Conservation (phyloP, 2,888 invertebrate genomes). For the Poecilus cupreus region DNA sequence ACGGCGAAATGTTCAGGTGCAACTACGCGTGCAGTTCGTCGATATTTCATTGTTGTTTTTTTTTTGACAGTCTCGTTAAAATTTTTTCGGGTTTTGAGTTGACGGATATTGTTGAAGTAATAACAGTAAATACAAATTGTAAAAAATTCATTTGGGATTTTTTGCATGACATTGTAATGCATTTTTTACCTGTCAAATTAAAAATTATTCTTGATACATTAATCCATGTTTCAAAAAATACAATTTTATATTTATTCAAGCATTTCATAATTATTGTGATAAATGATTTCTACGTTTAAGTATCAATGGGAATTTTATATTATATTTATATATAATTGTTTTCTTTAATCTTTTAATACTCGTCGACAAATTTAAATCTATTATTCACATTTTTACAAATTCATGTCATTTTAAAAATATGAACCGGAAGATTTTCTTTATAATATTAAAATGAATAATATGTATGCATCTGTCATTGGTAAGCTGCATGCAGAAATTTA, state of each 20-base stretch:
- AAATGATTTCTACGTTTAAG: constrained; percentile 7
- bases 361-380: constrained; percentile 14
- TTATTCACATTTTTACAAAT: constrained; percentile 24
- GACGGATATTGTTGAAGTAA: neutral
- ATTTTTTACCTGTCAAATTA: constrained; percentile 41
- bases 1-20: constrained; percentile 27
- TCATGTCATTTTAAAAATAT: neutral
- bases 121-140: constrained; percentile 17
- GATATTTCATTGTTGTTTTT: constrained; percentile 32
- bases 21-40: neutral
- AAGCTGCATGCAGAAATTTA: neutral
- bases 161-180: constrained; percentile 2
- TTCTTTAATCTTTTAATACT: constrained; percentile 37
- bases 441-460: neutral
- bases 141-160: neutral
- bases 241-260: constrained; percentile 40
- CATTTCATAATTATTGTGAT: constrained; percentile 15
- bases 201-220: constrained; percentile 35
- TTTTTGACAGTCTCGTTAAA: neutral
- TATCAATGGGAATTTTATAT: neutral
- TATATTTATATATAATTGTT: constrained; percentile 3
- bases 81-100: neutral
- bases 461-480: neutral
- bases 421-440: neutral
- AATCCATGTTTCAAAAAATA: neutral